Evolutionary conservation across 2,797 vertebrate species (phyloP).

Genomic region (Coregonus ussuriensis): DNA sequence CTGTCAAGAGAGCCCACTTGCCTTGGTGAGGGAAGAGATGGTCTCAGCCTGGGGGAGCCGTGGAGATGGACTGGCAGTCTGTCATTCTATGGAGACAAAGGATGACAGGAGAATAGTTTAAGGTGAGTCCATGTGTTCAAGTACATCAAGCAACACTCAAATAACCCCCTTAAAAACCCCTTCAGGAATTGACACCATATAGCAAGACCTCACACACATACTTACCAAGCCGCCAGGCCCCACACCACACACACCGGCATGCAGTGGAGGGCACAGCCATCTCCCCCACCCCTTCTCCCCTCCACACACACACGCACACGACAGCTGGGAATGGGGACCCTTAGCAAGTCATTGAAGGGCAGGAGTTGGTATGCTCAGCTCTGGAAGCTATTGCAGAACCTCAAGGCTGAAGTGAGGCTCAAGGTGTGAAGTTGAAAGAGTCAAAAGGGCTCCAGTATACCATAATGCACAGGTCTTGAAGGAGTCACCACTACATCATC

Average conservation of each 20-base stretch:
- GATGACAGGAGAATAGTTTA: not conserved
- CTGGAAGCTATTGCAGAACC: not conserved
- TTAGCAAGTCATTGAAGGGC: not conserved
- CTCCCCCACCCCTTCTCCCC: no score
- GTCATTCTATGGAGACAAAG: not conserved
- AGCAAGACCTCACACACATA: no score
- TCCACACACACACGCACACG: not conserved
- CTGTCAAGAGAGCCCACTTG: not conserved
- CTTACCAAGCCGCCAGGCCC: no score
- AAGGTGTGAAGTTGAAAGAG: not conserved
- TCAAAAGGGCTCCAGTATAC: not conserved
- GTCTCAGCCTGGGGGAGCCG: not conserved
- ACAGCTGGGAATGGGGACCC: not conserved
- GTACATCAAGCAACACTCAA: not conserved
- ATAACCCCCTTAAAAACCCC: not conserved
- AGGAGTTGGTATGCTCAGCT: slow-evolving; percentile 1
- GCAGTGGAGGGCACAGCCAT: no score
- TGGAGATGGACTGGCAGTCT: not conserved
- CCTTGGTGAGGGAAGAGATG: not conserved
- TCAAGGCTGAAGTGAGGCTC: not conserved
- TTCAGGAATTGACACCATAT: no score
- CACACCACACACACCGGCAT: no score
- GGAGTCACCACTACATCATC: not conserved
- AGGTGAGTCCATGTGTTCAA: not conserved
- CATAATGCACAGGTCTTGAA: not conserved